Base-by-base conservation (phyloP, 2,797 vertebrate genomes). In the Sebastes aleutianus region DNA sequence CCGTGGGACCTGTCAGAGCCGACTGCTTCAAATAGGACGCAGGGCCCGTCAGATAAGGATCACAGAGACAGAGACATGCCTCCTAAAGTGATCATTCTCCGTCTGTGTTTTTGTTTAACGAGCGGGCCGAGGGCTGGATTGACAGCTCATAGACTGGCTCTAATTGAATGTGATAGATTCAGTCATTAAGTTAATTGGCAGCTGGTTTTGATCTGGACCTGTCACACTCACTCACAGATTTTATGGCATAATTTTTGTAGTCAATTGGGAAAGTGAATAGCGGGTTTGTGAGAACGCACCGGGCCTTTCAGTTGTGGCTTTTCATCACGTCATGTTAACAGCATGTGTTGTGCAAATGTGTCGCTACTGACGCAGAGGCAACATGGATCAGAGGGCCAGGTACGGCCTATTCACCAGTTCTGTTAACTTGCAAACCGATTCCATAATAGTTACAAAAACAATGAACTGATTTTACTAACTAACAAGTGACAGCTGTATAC, bases 121-220 rank as follows among this genome's bases (percentile, higher is more conserved):
- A 88, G 84, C 26, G 20, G 61, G 76, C 79, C 67, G 26, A 84
- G 82, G 73, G 75, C 78, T 80, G 86, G 91, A 93, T 87, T 91
- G 92, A 93, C 92, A 88, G 89, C 83, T 79, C 85, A 36, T 80
- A 76, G 79, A 43, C 84, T 66, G 29, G 75, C 87, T 88, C 87
- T 95, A 94, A 95, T 92, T 93, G 91, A 90, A 94, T 80, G 90
- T 91, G 93, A 94, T 91, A 84, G 92, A 90, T 90, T 86, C 85
- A 88, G 91, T 94, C 91, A 93, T 94, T 95, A 92, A 87, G 91
- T 91, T 93, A 94, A 94, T 94, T 93, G 91, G 89, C 92, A 94
- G 90, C 93, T 94, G 94, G 90, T 92, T 92, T 82, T 80, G 88
- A 93, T 94, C 89, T 79, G 5, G 67, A 76, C 80, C 89, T 86